Evolutionary conservation across 2,888 invertebrate genomes (phyloP).

Genomic region (Gari tellinella): DNA sequence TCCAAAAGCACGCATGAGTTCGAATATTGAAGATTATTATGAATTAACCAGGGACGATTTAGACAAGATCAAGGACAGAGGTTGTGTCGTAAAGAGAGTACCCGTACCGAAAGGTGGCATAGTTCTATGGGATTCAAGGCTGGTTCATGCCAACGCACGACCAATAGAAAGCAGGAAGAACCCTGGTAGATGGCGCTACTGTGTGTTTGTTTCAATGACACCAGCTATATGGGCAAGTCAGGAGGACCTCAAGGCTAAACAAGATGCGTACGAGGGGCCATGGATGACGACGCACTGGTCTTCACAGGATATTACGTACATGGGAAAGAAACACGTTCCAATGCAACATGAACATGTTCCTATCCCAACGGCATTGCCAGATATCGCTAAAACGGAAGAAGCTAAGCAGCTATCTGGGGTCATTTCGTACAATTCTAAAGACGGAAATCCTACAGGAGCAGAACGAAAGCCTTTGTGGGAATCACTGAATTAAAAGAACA

Average conservation of each 20-base stretch:
- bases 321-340: conserved; percentile 39
- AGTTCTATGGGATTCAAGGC: conserved; percentile 79
- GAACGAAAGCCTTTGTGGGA: conserved; percentile 61
- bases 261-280: conserved; percentile 67
- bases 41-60: conserved; percentile 32
- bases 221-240: conserved; percentile 75
- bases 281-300: conserved; percentile 76
- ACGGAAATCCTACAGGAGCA: conserved; percentile 62
- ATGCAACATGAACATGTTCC: conserved; percentile 12
- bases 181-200: conserved; percentile 75
- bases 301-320: conserved; percentile 61
- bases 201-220: conserved; percentile 77
- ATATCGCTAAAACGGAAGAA: conserved; percentile 66
- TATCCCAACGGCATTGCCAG: conserved; percentile 59
- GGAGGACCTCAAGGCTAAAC: conserved; percentile 66
- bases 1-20: conserved; percentile 28
- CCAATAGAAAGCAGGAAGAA: conserved; percentile 68
- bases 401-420: conserved; percentile 63
- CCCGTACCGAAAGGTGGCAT: conserved; percentile 78
- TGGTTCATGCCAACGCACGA: conserved; percentile 78
- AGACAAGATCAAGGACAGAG: conserved; percentile 46
- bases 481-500: too few relatives aligned
- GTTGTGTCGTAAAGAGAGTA: conserved; percentile 65
- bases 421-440: conserved; percentile 58
- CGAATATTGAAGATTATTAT: conserved; percentile 7